These are phyloP conservation scores for Antechinus stuartii DNA, from an alignment of 2,113 vertebrate genomes.

Conservation along the genomic window DNA sequence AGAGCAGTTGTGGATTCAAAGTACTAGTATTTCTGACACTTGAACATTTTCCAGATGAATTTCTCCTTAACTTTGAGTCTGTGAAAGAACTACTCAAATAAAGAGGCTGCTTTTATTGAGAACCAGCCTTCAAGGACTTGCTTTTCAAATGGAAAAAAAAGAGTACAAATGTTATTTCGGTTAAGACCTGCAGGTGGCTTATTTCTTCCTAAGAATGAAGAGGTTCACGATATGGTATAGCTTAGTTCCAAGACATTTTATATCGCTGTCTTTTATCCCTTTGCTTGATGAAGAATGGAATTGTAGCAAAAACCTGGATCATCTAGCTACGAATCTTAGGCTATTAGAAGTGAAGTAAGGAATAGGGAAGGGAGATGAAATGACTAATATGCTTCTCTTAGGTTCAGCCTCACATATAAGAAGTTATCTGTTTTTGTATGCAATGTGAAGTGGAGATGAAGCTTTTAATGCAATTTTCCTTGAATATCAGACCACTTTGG, in stretches of 20 bases:
- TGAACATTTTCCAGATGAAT: conserved; percentile 31
- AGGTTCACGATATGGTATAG: neutral
- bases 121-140: conserved; percentile 16
- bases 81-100: conserved; percentile 43
- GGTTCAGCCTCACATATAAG: neutral
- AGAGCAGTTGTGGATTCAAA: neutral
- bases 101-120: conserved; percentile 29
- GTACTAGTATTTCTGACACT: neutral
- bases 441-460: conserved; percentile 47
- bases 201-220: neutral
- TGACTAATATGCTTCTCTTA: neutral
- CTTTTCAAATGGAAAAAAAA: conserved; percentile 11
- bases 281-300: neutral
- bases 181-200: neutral
- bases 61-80: conserved; percentile 41
- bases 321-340: neutral
- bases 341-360: neutral
- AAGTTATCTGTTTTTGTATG: conserved; percentile 49
- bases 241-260: neutral
- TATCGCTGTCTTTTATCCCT: neutral
- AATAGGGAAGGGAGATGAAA: neutral
- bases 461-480: conserved; percentile 50
- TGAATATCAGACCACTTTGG: conserved; percentile 30
- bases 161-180: conserved; percentile 43
- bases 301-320: neutral